These are phyloP conservation scores for Yponomeuta cagnagella DNA, from an alignment of 2,888 invertebrate species.

Conservation along the genomic window DNA sequence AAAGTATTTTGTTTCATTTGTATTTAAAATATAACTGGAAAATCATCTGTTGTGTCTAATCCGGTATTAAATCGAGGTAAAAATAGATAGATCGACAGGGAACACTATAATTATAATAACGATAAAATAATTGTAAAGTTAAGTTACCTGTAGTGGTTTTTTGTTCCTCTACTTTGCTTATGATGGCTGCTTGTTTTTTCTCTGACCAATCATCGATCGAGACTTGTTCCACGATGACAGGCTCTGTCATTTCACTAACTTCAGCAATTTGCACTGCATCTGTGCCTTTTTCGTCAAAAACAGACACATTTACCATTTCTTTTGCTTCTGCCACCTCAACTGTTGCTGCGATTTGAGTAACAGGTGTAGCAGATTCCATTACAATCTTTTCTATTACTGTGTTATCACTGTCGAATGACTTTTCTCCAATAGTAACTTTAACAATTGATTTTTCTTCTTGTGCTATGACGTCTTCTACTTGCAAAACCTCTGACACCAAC, in stretches of 20 bases:
- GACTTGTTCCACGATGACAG: neutral
- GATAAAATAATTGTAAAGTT: neutral
- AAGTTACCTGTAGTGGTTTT: constrained; percentile 9
- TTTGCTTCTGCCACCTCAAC: neutral
- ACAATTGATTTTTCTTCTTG: neutral
- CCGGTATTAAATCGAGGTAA: too few relatives aligned
- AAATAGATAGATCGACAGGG: too few relatives aligned
- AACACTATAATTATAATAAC: neutral
- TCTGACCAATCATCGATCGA: neutral
- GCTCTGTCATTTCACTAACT: neutral
- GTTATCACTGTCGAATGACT: neutral
- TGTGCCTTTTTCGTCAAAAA: too few relatives aligned
- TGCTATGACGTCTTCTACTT: neutral
- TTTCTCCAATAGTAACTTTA: neutral
- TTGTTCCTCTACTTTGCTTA: neutral
- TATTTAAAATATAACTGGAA: too few relatives aligned
- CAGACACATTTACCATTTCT: neutral
- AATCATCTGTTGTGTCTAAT: too few relatives aligned
- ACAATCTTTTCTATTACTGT: neutral
- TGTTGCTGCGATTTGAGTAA: constrained; percentile 10
- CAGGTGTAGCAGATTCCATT: constrained; percentile 2
- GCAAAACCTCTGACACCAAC: neutral
- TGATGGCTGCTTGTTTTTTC: neutral
- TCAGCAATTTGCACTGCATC: neutral
- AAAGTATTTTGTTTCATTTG: too few relatives aligned